phyloP scores from a whole-genome alignment of 2,888 invertebrate species.

The Dryobotodes eremita region DNA sequence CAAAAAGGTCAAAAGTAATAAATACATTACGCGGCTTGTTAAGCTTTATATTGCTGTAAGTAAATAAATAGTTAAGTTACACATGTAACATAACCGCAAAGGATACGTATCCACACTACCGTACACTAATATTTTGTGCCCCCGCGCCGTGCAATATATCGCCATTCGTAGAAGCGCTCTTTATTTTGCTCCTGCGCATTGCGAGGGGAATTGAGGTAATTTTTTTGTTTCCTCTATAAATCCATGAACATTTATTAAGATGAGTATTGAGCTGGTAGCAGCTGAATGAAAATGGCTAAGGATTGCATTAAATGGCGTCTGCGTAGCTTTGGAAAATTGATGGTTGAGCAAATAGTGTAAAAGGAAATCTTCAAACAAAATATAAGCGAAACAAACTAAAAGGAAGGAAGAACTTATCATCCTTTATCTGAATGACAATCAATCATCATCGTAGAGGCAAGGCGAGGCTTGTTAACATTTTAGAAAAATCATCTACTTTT shows the following conservation, averaged over 20 bases:
- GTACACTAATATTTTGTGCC: conserved; percentile 54
- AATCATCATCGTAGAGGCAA: neutral
- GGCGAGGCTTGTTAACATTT: too few species aligned
- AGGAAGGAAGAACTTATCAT: neutral
- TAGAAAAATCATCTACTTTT: too few species aligned
- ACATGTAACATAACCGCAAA: conserved; percentile 59
- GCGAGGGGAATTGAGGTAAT: conserved; percentile 2
- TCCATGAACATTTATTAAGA: neutral
- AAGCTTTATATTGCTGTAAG: conserved; percentile 25
- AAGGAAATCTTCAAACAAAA: neutral
- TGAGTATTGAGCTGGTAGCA: neutral
- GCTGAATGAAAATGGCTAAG: neutral
- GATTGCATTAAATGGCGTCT: neutral
- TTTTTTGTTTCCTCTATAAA: neutral
- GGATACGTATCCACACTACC: conserved; percentile 48
- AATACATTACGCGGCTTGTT: conserved; percentile 23
- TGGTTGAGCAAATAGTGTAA: neutral
- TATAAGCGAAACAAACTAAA: neutral
- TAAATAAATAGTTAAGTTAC: conserved; percentile 40
- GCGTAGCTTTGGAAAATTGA: neutral
- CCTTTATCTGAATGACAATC: neutral
- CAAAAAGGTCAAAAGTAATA: conserved; percentile 33
- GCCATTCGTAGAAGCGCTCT: conserved; percentile 26
- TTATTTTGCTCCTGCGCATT: conserved; percentile 46
- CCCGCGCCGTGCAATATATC: conserved; percentile 38